Conservation (phyloP, 2,888 invertebrate genomes). For the Labia minor region DNA sequence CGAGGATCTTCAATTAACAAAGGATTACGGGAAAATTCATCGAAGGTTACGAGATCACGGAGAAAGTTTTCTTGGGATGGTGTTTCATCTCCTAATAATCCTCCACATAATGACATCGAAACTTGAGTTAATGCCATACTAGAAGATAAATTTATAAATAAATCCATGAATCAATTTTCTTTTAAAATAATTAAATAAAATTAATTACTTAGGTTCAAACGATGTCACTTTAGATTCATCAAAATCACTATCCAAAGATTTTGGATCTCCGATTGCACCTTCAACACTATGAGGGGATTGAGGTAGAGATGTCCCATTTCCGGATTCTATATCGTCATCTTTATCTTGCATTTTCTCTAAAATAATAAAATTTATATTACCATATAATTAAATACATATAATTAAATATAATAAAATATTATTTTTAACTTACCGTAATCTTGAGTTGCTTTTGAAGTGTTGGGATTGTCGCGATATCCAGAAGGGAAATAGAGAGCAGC, state of each 20-base stretch:
- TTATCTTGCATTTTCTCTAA: conserved; percentile 31
- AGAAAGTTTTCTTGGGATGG: conserved; percentile 52
- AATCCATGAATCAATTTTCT: conserved; percentile 19
- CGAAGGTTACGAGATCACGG: conserved; percentile 48
- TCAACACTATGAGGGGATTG: conserved; percentile 87
- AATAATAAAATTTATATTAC: conserved; percentile 9
- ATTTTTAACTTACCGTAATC: background rate
- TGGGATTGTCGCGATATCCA: conserved; percentile 35
- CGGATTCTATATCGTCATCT: conserved; percentile 91
- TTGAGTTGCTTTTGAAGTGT: background rate
- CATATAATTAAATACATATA: too few relatives aligned
- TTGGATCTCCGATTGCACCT: conserved; percentile 53
- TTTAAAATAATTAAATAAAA: conserved; percentile 16
- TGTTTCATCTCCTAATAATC: conserved; percentile 35
- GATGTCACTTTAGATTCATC: conserved; percentile 54
- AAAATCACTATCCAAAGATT: conserved; percentile 72
- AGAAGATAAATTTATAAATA: conserved; percentile 28
- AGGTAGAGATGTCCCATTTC: conserved; percentile 89
- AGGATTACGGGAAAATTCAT: conserved; percentile 53
- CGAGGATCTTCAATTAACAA: conserved; percentile 65
- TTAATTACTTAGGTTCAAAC: conserved; percentile 31
- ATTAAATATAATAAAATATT: background rate
- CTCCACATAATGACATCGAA: conserved; percentile 68
- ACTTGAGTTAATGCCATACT: conserved; percentile 47
- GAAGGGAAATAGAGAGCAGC: conserved; percentile 76